phyloP scores from a whole-genome alignment of 2,797 vertebrate genomes.

The Spinibarbus caldwelli region DNA sequence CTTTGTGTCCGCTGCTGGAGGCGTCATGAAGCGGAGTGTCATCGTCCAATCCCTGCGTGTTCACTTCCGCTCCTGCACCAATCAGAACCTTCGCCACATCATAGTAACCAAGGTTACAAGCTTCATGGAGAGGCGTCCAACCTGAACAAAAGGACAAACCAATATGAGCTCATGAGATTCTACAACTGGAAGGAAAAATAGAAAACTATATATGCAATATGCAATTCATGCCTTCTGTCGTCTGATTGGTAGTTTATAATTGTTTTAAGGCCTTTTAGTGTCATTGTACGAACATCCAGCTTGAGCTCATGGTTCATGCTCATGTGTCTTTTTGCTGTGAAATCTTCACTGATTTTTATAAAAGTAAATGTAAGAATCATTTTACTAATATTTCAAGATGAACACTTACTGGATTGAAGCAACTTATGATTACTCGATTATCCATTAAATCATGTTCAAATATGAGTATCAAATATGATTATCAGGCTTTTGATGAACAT shows the following conservation, averaged over 20 bases:
- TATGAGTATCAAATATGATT: neutral
- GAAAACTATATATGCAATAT: neutral
- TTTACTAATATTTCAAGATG: neutral
- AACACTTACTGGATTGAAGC: neutral
- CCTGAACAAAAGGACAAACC: conserved; percentile 72
- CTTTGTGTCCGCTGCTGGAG: conserved; percentile 96
- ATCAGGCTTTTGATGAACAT: neutral
- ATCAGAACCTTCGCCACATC: conserved; percentile 97
- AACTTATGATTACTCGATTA: neutral
- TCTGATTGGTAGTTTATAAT: neutral
- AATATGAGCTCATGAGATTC: neutral
- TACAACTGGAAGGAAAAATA: neutral
- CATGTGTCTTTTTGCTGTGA: neutral
- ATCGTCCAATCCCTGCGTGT: conserved; percentile 97
- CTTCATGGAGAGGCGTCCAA: conserved; percentile 98
- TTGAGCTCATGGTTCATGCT: neutral
- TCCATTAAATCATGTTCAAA: no score
- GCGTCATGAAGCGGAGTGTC: conserved; percentile 98
- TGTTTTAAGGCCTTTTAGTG: neutral
- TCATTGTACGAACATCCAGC: neutral
- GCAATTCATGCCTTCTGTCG: neutral
- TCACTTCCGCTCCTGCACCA: conserved; percentile 95
- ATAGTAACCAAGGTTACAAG: conserved; percentile 97
- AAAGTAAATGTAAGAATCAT: neutral
- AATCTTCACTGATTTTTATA: neutral